Conservation (phyloP, 1,140 invertebrate genomes). For the Galleria mellonella region DNA sequence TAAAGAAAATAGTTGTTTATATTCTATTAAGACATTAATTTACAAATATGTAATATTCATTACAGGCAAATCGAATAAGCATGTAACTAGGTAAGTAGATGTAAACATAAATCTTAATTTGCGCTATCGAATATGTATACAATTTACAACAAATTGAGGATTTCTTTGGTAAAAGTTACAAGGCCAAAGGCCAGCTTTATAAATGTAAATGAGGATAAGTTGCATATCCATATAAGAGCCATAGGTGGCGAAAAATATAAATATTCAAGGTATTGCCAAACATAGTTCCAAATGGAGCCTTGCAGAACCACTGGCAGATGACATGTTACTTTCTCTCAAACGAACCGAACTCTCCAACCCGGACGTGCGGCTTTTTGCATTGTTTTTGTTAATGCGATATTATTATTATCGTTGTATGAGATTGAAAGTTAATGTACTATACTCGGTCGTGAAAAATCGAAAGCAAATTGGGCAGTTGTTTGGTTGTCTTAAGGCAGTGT, state of each 20-base stretch:
- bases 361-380: constrained; percentile 48
- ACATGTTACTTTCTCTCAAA: constrained; percentile 56
- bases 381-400: constrained; percentile 60
- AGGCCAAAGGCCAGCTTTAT: no score
- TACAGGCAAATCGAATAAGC: no score
- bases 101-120: no score
- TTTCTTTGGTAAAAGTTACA: no score
- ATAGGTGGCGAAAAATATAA: constrained; percentile 27
- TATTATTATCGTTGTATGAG: constrained; percentile 47
- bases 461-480: constrained; percentile 32
- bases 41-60: no score
- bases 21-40: no score
- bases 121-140: no score
- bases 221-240: constrained; percentile 13
- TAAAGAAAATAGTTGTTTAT: no score
- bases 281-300: constrained; percentile 18
- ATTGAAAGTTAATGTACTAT: constrained; percentile 54
- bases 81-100: no score
- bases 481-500: constrained; percentile 19
- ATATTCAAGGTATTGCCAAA: constrained; percentile 46
- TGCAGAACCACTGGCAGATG: constrained; percentile 27
- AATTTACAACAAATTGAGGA: no score
- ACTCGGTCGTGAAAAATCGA: constrained; percentile 38
- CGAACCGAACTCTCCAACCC: constrained; percentile 29
- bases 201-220: no score